Conservation (phyloP, 1,140 invertebrate genomes). For the Cydia splendana region DNA sequence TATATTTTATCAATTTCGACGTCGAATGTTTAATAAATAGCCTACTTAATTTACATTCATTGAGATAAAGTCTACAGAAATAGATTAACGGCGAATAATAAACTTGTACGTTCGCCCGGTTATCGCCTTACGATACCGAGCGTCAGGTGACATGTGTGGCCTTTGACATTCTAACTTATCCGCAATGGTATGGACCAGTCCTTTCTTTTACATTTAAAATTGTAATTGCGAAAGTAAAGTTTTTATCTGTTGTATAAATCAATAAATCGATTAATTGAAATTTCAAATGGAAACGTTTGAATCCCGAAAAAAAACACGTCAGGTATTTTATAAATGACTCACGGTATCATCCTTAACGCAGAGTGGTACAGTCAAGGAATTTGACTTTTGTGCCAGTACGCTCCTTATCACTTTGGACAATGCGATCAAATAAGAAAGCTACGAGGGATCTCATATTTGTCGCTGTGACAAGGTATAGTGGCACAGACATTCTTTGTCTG, state of each 20-base stretch:
- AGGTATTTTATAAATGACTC: no score
- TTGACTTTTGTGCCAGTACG: no score
- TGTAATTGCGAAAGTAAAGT: background rate
- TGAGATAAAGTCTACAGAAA: constrained; percentile 29
- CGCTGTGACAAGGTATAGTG: no score
- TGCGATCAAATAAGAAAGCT: no score
- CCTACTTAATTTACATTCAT: constrained; percentile 21
- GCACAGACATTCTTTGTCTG: no score
- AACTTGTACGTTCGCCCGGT: background rate
- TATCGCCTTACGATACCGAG: background rate
- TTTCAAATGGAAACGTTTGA: no score
- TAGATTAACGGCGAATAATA: constrained; percentile 26
- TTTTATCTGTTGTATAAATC: background rate
- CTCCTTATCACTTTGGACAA: no score
- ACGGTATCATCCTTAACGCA: no score
- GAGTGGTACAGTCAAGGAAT: no score
- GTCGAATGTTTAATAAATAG: constrained; percentile 22
- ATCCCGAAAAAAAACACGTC: no score
- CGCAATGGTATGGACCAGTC: background rate
- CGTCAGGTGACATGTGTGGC: constrained; percentile 27
- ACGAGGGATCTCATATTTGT: no score
- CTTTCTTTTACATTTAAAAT: background rate
- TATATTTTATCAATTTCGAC: constrained; percentile 19
- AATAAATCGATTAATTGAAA: no score
- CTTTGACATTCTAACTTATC: constrained; percentile 16